Evolutionary conservation across 2,888 invertebrate species (phyloP).

Genomic region (Seira sanloemensis): DNA sequence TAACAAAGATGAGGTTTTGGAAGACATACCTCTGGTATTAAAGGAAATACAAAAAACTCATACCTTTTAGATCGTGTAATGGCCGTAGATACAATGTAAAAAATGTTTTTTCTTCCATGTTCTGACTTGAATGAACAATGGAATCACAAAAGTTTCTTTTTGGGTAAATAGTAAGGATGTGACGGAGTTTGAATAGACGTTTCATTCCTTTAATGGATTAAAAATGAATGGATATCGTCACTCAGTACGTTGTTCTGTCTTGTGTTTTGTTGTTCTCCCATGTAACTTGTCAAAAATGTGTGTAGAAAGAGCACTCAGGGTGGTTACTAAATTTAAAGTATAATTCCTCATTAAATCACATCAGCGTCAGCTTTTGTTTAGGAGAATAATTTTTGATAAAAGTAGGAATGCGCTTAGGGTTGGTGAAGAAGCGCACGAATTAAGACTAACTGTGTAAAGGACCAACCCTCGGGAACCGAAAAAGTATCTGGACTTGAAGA

Average conservation of each 20-base stretch:
- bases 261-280: conserved; percentile 13
- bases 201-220: conserved; percentile 58
- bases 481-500: not conserved
- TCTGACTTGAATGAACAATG: conserved; percentile 53
- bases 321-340: conserved; percentile 43
- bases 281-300: conserved; percentile 38
- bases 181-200: conserved; percentile 29
- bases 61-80: not conserved
- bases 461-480: not conserved
- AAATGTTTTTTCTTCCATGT: not conserved
- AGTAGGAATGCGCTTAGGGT: too few species aligned
- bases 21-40: not conserved
- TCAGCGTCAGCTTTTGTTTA: conserved; percentile 29
- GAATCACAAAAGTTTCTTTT: conserved; percentile 26
- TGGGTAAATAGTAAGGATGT: conserved; percentile 23
- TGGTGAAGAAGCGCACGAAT: too few species aligned
- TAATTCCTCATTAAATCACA: conserved; percentile 62
- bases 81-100: not conserved
- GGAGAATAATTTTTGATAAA: too few species aligned
- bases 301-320: conserved; percentile 45
- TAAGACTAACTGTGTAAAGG: too few species aligned
- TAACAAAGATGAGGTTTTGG: not conserved
- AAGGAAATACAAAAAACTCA: too few species aligned
- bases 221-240: conserved; percentile 36
- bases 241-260: not conserved